Conservation (phyloP, 2,797 vertebrate species). For the Myripristis murdjan region DNA sequence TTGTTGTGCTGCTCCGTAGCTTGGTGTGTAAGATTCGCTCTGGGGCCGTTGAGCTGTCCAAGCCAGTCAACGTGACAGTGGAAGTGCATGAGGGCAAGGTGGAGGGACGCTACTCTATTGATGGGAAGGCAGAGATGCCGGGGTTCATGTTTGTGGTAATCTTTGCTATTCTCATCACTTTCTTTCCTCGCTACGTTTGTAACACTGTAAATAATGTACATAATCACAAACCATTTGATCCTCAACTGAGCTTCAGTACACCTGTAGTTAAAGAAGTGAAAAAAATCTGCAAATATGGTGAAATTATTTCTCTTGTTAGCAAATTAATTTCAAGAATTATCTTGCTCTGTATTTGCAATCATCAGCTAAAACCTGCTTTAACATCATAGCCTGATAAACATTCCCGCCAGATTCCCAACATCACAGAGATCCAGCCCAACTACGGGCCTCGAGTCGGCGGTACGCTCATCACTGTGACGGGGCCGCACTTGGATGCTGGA, state of each 20-base stretch:
- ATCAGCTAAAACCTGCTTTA: background rate
- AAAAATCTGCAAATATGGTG: background rate
- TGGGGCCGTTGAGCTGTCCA: conserved; percentile 57
- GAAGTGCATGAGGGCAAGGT: conserved; percentile 85
- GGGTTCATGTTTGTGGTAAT: conserved; percentile 93
- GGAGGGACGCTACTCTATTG: conserved; percentile 85
- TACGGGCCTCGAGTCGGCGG: conserved; percentile 94
- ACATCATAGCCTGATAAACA: background rate
- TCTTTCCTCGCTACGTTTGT: background rate
- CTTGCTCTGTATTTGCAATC: background rate
- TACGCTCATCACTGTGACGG: conserved; percentile 89
- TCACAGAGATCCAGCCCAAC: conserved; percentile 88
- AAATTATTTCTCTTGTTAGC: background rate
- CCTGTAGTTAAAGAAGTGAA: no score
- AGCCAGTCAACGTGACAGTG: conserved; percentile 84
- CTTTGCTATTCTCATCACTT: background rate
- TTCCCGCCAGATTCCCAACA: conserved; percentile 85
- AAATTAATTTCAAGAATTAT: background rate
- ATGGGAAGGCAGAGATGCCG: conserved; percentile 82
- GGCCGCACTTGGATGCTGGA: conserved; percentile 87
- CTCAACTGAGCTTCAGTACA: background rate
- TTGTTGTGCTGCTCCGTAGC: conserved; percentile 68
- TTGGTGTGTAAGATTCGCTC: conserved; percentile 91
- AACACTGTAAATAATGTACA: background rate
- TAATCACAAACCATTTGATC: background rate